These are phyloP conservation scores for Verasper variegatus DNA, from an alignment of 2,113 vertebrate genomes.

Conservation along the genomic window DNA sequence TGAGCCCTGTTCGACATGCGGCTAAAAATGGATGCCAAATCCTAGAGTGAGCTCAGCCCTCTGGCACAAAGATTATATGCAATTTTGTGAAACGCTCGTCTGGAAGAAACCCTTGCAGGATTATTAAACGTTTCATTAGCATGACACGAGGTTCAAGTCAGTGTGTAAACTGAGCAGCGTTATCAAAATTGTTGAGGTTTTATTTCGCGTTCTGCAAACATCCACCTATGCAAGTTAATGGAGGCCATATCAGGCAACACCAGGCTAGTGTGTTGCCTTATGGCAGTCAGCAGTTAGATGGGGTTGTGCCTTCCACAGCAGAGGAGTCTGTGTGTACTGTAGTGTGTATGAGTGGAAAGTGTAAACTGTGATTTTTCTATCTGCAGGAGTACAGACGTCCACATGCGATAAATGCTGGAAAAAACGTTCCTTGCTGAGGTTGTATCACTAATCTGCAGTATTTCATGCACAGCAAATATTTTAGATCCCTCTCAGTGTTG, in stretches of 20 bases:
- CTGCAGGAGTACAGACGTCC: slow-evolving; percentile 14
- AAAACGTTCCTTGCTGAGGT: slow-evolving; percentile 13
- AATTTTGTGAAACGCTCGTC: neutral
- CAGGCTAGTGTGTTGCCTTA: slow-evolving; percentile 43
- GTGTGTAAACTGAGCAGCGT: neutral
- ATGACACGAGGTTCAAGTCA: slow-evolving; percentile 13
- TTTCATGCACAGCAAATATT: slow-evolving; percentile 17
- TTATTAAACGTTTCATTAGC: slow-evolving; percentile 25
- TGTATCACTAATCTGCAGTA: slow-evolving; percentile 16
- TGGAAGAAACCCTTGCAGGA: slow-evolving; percentile 24
- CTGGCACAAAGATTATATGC: slow-evolving; percentile 11
- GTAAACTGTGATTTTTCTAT: slow-evolving; percentile 23
- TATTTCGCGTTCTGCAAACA: slow-evolving; percentile 62
- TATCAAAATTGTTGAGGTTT: slow-evolving; percentile 40
- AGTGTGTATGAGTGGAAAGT: slow-evolving; percentile 24
- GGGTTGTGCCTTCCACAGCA: slow-evolving; percentile 40
- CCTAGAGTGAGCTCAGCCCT: neutral
- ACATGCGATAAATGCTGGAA: slow-evolving; percentile 14
- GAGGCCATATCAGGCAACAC: slow-evolving; percentile 56
- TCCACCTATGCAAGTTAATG: slow-evolving; percentile 69
- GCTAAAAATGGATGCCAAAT: slow-evolving; percentile 15
- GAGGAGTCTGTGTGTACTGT: neutral
- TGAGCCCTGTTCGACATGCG: slow-evolving; percentile 9
- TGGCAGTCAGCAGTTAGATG: slow-evolving; percentile 51
- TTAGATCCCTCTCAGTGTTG: neutral